Conservation (phyloP, 2,113 vertebrate species). For the Mustela lutreola region DNA sequence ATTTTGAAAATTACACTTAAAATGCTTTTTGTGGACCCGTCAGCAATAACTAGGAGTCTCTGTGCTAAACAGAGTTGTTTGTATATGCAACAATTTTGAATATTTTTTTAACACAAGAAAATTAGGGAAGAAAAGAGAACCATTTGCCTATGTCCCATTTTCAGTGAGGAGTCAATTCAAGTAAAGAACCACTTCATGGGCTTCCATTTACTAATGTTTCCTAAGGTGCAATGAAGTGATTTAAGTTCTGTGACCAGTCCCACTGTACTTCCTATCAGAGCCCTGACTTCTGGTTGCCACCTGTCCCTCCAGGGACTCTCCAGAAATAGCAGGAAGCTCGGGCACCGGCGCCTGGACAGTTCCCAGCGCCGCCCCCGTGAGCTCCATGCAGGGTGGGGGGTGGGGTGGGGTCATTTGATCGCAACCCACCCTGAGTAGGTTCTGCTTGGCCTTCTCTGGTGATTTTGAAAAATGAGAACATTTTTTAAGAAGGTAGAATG, state of each 20-base stretch:
- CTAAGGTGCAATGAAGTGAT: background rate
- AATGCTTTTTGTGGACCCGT: conserved; percentile 79
- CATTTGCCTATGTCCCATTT: conserved; percentile 48
- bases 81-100: conserved; percentile 60
- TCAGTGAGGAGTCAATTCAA: conserved; percentile 33
- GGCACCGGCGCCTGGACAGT: background rate
- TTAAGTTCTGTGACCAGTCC: background rate
- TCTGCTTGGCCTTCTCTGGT: background rate
- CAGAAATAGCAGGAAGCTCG: background rate
- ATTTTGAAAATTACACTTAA: conserved; percentile 74
- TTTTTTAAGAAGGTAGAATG: background rate
- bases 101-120: conserved; percentile 66
- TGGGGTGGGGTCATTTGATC: background rate
- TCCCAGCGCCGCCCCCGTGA: background rate
- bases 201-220: conserved; percentile 16
- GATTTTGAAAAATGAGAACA: conserved; percentile 54
- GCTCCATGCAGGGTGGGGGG: background rate
- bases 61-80: conserved; percentile 59
- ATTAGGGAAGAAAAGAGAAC: conserved; percentile 57
- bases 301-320: background rate
- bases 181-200: background rate
- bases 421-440: background rate
- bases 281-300: background rate
- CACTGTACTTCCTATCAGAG: background rate
- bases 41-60: conserved; percentile 67